A percentile compares a stretch with the other conserved stretches of the same genome.
Evolutionary conservation across 2,888 invertebrate species (phyloP).

Genomic region (Pollenia labialis): DNA sequence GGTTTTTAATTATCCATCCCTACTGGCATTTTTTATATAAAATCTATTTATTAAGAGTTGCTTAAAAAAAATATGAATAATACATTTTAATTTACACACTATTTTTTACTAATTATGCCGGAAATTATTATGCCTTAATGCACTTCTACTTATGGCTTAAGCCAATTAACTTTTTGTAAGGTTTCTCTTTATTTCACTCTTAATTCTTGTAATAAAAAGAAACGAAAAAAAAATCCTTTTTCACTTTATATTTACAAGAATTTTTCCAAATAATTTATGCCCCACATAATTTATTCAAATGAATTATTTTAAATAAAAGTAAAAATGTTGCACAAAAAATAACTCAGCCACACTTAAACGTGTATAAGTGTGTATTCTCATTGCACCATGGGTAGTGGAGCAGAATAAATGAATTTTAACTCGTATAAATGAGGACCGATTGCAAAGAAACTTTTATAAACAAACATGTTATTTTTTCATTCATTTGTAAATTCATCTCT

Average conservation of each 20-base stretch:
- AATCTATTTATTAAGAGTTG: not conserved
- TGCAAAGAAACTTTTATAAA: too few relatives aligned
- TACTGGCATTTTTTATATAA: not conserved
- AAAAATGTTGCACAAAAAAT: too few relatives aligned
- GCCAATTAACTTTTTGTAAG: slow-evolving; percentile 49
- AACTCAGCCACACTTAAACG: too few relatives aligned
- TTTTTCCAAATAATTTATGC: slow-evolving; percentile 30
- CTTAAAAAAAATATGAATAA: not conserved
- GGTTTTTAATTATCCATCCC: not conserved
- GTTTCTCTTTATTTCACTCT: slow-evolving; percentile 25
- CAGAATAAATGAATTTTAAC: too few relatives aligned
- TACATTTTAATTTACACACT: slow-evolving; percentile 3
- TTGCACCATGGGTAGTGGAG: too few relatives aligned
- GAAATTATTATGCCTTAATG: slow-evolving; percentile 38
- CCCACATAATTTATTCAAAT: slow-evolving; percentile 33
- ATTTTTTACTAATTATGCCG: slow-evolving; percentile 26
- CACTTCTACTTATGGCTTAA: slow-evolving; percentile 14
- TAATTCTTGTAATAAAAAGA: slow-evolving; percentile 8
- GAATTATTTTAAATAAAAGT: not conserved
- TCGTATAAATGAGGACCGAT: too few relatives aligned
- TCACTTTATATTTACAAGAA: slow-evolving; percentile 3
- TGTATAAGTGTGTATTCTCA: too few relatives aligned
- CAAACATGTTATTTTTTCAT: too few relatives aligned
- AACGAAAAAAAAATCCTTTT: not conserved
- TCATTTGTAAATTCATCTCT: too few relatives aligned